Evolutionary conservation across 2,888 invertebrate species (phyloP).

Genomic region (Mamestra brassicae): DNA sequence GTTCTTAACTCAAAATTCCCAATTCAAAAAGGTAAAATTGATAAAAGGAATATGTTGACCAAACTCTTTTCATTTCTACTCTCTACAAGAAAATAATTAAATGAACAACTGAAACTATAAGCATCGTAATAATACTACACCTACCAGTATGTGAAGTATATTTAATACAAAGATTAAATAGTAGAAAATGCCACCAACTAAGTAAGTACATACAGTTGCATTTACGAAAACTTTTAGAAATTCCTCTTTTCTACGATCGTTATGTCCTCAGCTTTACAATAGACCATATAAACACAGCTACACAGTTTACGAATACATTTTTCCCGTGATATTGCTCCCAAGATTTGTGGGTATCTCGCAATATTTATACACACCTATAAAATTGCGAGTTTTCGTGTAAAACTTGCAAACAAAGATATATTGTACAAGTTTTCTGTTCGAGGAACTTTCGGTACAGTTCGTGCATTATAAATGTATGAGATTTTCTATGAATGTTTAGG

Average conservation of each 20-base stretch:
- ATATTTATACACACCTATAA: constrained; percentile 53
- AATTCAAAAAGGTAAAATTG: too few species aligned
- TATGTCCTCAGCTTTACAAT: constrained; percentile 30
- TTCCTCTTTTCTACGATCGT: fast-evolving
- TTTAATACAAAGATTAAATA: too few species aligned
- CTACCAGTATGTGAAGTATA: too few species aligned
- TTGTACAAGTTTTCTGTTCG: constrained; percentile 56
- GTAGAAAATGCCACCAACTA: too few species aligned
- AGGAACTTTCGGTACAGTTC: constrained; percentile 35
- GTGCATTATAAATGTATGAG: constrained; percentile 37
- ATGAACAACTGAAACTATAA: too few species aligned
- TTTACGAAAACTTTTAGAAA: neutral
- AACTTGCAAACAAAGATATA: constrained; percentile 62
- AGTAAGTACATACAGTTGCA: too few species aligned
- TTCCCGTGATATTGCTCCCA: constrained; percentile 81
- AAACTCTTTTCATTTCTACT: too few species aligned
- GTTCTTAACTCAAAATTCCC: too few species aligned
- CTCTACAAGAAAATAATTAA: too few species aligned
- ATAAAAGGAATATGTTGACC: too few species aligned
- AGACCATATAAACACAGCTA: constrained; percentile 31
- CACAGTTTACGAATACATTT: constrained; percentile 80
- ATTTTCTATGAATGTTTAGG: constrained; percentile 22
- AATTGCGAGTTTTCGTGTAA: constrained; percentile 19
- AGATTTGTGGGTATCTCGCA: constrained; percentile 75
- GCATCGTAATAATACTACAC: too few species aligned